phyloP scores from a whole-genome alignment of 2,113 vertebrate genomes.

The Loxodonta africana region DNA sequence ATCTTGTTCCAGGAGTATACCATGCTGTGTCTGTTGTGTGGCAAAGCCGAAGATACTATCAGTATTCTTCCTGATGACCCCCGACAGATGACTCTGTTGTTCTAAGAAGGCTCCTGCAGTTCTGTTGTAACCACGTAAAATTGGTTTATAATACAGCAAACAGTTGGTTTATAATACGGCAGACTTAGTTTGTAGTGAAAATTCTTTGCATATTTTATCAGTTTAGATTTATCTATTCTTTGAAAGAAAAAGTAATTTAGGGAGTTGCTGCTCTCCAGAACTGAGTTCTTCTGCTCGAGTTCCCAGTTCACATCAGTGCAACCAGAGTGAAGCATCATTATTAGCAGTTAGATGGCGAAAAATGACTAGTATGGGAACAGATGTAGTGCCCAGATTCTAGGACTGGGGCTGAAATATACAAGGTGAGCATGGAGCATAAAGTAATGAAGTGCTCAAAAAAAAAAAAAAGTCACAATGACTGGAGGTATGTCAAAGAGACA shows the following conservation, averaged over 20 bases:
- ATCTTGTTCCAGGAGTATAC: slow-evolving; percentile 94
- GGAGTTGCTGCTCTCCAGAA: neutral
- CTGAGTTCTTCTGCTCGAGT: slow-evolving; percentile 45
- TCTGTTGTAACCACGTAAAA: neutral
- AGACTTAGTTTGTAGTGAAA: slow-evolving; percentile 39
- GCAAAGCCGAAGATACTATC: slow-evolving; percentile 97
- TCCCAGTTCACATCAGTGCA: neutral
- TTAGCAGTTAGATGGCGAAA: slow-evolving; percentile 13
- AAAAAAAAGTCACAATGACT: neutral
- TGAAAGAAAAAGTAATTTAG: slow-evolving; percentile 39
- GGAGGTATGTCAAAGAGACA: neutral
- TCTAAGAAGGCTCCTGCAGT: slow-evolving; percentile 87
- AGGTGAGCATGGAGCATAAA: neutral
- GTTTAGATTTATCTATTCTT: slow-evolving; percentile 30
- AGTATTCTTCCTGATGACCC: slow-evolving; percentile 97
- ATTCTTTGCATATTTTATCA: slow-evolving; percentile 60
- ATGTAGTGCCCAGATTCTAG: neutral
- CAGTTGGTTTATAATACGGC: slow-evolving; percentile 13
- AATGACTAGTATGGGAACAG: neutral
- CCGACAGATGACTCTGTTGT: slow-evolving; percentile 94
- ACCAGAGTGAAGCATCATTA: slow-evolving; percentile 18
- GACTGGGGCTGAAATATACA: neutral
- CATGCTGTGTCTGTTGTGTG: slow-evolving; percentile 98
- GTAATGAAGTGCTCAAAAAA: neutral
- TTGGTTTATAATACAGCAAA: slow-evolving; percentile 54